These are phyloP conservation scores for Conops quadrifasciatus DNA, from an alignment of 2,888 invertebrate species.

Conservation along the genomic window DNA sequence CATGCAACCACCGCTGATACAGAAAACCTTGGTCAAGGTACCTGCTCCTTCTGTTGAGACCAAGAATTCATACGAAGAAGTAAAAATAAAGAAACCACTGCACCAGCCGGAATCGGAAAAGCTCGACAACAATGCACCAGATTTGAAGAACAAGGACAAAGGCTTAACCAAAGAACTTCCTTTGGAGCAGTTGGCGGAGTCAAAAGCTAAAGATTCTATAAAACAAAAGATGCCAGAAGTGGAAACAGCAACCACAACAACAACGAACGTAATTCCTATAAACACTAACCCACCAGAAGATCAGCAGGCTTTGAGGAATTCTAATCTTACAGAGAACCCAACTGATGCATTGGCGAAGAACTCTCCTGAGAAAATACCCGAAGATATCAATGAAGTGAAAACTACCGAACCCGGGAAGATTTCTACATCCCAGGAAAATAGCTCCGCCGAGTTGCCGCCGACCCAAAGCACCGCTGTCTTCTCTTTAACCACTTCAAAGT, in stretches of 20 bases:
- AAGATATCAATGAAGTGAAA: background rate
- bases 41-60: slow-evolving; percentile 44
- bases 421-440: background rate
- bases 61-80: slow-evolving; percentile 37
- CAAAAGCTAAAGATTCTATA: slow-evolving; percentile 43
- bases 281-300: slow-evolving; percentile 3
- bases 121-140: slow-evolving; percentile 65
- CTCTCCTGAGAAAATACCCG: background rate
- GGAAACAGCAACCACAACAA: slow-evolving; percentile 31
- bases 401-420: background rate
- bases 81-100: slow-evolving; percentile 16
- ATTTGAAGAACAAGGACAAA: slow-evolving; percentile 58
- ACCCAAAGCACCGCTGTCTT: slow-evolving; percentile 53
- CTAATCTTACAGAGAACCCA: background rate
- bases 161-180: slow-evolving; percentile 54
- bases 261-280: slow-evolving; percentile 9
- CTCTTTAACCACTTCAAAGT: slow-evolving; percentile 56
- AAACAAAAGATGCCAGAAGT: slow-evolving; percentile 10
- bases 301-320: slow-evolving; percentile 19
- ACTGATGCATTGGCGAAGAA: too few species aligned
- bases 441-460: slow-evolving; percentile 19
- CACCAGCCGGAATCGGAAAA: slow-evolving; percentile 66
- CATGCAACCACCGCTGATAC: slow-evolving; percentile 54
- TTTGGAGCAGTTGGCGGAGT: slow-evolving; percentile 49
- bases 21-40: slow-evolving; percentile 49